Conservation (phyloP, 1,140 invertebrate species). For the Drosophila parabipectinata region DNA sequence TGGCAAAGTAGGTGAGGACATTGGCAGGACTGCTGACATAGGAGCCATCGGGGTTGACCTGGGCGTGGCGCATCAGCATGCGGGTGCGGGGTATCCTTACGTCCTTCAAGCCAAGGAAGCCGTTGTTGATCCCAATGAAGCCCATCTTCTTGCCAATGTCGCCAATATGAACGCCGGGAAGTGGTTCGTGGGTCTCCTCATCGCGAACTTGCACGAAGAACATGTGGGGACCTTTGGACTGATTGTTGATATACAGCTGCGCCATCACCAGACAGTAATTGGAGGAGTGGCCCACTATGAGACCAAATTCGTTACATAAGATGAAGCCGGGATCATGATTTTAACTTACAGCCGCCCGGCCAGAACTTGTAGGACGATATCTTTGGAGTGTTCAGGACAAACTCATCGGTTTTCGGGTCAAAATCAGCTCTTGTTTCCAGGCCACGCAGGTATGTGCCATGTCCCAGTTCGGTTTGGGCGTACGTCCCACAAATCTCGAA, state of each 20-base stretch:
- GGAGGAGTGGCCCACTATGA: conserved; percentile 93
- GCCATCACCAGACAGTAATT: conserved; percentile 96
- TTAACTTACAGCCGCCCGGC: conserved; percentile 93
- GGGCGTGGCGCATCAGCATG: conserved; percentile 97
- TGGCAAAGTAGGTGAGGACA: conserved; percentile 95
- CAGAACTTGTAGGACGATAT: conserved; percentile 97
- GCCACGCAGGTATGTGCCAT: conserved; percentile 96
- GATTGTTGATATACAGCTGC: conserved; percentile 92
- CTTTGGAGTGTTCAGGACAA: conserved; percentile 94
- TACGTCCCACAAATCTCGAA: conserved; percentile 95
- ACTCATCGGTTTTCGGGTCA: conserved; percentile 93
- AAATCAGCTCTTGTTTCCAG: conserved; percentile 96
- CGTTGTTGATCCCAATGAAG: conserved; percentile 95
- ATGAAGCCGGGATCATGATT: too few species aligned
- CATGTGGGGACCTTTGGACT: conserved; percentile 94
- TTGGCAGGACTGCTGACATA: conserved; percentile 93
- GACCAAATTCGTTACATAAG: background rate
- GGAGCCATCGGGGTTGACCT: conserved; percentile 93
- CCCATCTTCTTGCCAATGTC: conserved; percentile 97
- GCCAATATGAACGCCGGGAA: conserved; percentile 95
- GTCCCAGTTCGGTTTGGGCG: conserved; percentile 97
- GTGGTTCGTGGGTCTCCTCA: conserved; percentile 92
- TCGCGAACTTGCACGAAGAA: conserved; percentile 96
- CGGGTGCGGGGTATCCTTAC: conserved; percentile 94
- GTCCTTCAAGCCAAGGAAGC: conserved; percentile 93